A percentile compares a stretch with the other conserved stretches of the same genome.
Conservation (phyloP, 1,140 invertebrate species). For the Helicoverpa armigera region DNA sequence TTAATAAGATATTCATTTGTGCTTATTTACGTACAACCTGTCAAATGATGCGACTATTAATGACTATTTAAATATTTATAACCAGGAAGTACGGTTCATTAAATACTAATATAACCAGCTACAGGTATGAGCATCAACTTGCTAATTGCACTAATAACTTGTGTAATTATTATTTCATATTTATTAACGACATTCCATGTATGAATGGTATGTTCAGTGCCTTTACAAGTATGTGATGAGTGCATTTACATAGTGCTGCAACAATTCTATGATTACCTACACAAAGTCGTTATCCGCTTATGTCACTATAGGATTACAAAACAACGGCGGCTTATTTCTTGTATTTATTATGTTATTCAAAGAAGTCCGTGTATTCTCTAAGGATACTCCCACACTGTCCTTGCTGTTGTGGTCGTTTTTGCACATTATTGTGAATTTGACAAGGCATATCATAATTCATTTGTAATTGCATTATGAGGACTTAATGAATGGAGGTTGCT, state of each 20-base stretch:
- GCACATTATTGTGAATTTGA: constrained; percentile 24
- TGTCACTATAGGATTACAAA: constrained; percentile 10
- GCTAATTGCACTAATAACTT: constrained; percentile 22
- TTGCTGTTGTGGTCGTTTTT: constrained; percentile 4
- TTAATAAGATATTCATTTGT: not conserved
- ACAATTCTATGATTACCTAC: constrained; percentile 10
- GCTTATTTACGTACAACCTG: not conserved
- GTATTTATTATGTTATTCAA: constrained; percentile 18
- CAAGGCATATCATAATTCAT: constrained; percentile 25
- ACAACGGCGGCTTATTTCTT: constrained; percentile 12
- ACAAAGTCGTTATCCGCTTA: not conserved
- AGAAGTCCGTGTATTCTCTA: not conserved
- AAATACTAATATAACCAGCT: constrained; percentile 22
- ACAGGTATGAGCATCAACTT: constrained; percentile 11
- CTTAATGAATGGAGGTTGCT: not conserved
- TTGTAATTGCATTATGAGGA: not conserved
- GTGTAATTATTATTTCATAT: constrained; percentile 39
- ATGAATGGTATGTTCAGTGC: not conserved
- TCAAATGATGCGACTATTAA: constrained; percentile 19
- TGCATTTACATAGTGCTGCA: constrained; percentile 28
- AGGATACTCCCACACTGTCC: not conserved
- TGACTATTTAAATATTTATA: constrained; percentile 24
- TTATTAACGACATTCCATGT: constrained; percentile 2
- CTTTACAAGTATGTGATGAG: constrained; percentile 29
- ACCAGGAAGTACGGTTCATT: constrained; percentile 30